Base-by-base conservation (phyloP, 2,113 vertebrate genomes). In the Dolichotis patagonum region DNA sequence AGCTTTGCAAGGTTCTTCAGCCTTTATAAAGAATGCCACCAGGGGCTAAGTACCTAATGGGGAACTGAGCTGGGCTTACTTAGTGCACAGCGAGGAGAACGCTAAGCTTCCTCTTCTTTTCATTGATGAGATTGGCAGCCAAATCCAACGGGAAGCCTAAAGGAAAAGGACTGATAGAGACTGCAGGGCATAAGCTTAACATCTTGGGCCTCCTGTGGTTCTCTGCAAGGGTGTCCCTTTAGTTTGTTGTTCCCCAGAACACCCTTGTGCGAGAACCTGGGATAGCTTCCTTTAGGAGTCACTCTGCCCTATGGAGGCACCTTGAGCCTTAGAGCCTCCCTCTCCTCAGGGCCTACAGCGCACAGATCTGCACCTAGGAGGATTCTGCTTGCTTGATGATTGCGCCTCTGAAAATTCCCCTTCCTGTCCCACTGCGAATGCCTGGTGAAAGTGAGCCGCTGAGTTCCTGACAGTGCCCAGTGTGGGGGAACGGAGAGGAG, bases 361-460 rank as follows among this genome's bases (percentile, higher is more conserved):
- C 91, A 65, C 91, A 65, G 32, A 8, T 19, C 46, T 24, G 26
- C 49, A 73, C 49, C 91, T 12, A 3, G 0, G 28, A 24, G 67
- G 30, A 20, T 7, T 43, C 90, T 62, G 11, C 8, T 38, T 69
- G 19, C 30, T 22, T 9, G 54, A 14, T 8, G 0, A 12, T 17
- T 2, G 10, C 20, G 17, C 28, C 67, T 26, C 24, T 19, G 8
- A 4, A 46, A 13, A 7, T 1, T 32, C 46, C 19, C 4, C 2
- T 22, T 6, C 0, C 52, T 13, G 43, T 17, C 7, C 0, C 7
- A 1, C 5, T 0, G 0, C 24, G 52, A 41, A 13, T 0, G 0
- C 63, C 63, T 82, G 43, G 16, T 73, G 16, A 7, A 3, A 0
- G 11, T 1, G 14, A 22, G 62, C 28, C 10, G 30, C 17, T 3